phyloP scores from a whole-genome alignment of 2,797 vertebrate genomes.

The Telmatherina bonti region DNA sequence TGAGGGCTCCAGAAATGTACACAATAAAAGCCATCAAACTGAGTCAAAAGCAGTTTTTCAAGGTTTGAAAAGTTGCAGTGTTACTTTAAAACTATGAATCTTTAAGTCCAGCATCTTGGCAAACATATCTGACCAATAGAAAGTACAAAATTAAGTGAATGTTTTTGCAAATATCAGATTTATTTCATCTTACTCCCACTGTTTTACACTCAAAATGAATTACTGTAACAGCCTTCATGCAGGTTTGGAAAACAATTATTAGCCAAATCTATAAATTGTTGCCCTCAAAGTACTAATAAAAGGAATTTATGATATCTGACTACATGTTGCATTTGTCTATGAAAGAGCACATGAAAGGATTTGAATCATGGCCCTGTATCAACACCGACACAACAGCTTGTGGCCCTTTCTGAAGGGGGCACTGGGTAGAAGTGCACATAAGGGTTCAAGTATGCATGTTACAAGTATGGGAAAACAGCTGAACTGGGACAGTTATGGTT shows the following conservation, averaged over 20 bases:
- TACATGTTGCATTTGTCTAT: background rate
- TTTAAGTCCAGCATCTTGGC: too few species aligned
- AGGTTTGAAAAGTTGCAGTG: too few species aligned
- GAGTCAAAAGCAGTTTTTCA: too few species aligned
- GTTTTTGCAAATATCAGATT: background rate
- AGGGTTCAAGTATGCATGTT: too few species aligned
- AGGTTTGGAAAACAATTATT: slow-evolving; percentile 8
- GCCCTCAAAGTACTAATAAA: background rate
- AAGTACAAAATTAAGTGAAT: background rate
- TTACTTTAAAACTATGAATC: too few species aligned
- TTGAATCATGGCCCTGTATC: slow-evolving; percentile 5
- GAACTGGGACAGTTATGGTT: too few species aligned
- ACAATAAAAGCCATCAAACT: too few species aligned
- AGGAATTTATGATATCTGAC: background rate
- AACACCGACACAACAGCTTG: too few species aligned
- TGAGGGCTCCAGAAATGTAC: too few species aligned
- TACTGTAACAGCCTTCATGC: background rate
- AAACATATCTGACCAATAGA: background rate
- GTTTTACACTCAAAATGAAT: background rate
- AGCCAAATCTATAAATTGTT: background rate
- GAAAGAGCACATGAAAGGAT: background rate
- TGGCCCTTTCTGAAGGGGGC: too few species aligned
- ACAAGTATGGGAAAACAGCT: too few species aligned
- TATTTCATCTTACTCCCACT: background rate
- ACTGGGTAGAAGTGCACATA: too few species aligned